Evolutionary conservation across 1,140 invertebrate genomes (phyloP).

Genomic region (Fopius arisanus): DNA sequence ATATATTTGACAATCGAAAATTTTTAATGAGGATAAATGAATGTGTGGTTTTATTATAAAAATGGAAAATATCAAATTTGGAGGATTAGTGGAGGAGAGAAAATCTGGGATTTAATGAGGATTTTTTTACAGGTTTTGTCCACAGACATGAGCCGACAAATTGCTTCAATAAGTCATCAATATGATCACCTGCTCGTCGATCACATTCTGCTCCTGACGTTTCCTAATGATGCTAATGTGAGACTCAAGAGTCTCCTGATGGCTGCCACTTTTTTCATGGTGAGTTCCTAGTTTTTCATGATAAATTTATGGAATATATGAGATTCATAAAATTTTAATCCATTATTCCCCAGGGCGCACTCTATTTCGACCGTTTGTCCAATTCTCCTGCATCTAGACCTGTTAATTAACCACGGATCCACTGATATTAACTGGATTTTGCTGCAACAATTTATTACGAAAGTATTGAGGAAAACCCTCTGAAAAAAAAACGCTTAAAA

Average conservation of each 20-base stretch:
- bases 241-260: constrained; percentile 51
- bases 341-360: constrained; percentile 30
- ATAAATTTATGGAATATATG: not conserved
- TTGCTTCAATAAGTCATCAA: constrained; percentile 50
- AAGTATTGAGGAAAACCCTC: no score
- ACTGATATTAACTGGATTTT: no score
- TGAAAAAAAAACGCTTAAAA: no score
- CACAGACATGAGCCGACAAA: constrained; percentile 42
- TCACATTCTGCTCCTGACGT: constrained; percentile 47
- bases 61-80: no score
- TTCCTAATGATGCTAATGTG: constrained; percentile 42
- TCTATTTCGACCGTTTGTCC: constrained; percentile 31
- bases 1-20: no score
- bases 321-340: not conserved
- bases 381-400: constrained; percentile 12
- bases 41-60: no score
- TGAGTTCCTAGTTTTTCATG: not conserved
- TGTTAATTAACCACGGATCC: not conserved
- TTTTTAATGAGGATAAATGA: no score
- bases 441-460: no score
- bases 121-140: constrained; percentile 44
- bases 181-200: constrained; percentile 47
- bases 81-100: no score
- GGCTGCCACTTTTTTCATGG: constrained; percentile 51
- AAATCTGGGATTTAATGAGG: no score